A percentile compares a stretch with the other conserved stretches of the same genome.
These are phyloP conservation scores for Calameuta pallipes DNA, from an alignment of 2,888 invertebrate genomes.

Conservation along the genomic window DNA sequence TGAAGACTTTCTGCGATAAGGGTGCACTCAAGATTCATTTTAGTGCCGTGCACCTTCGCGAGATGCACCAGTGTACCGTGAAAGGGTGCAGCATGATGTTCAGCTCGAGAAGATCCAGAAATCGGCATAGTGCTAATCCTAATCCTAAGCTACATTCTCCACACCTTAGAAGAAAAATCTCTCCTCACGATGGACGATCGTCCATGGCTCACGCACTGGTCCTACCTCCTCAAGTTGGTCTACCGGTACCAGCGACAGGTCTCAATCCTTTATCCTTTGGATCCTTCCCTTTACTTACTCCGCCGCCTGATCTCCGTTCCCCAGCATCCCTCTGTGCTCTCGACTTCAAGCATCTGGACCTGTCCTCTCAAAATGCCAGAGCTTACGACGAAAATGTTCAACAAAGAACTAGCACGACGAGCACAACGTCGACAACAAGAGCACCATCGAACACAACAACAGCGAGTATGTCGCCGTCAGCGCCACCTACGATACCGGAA, in stretches of 20 bases:
- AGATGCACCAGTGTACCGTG: constrained; percentile 99
- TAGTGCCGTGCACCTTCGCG: constrained; percentile 96
- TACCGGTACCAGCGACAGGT: constrained; percentile 74
- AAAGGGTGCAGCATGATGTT: constrained; percentile 99
- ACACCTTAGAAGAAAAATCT: constrained; percentile 91
- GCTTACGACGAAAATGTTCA: constrained; percentile 68
- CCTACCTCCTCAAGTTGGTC: constrained; percentile 78
- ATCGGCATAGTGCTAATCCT: constrained; percentile 97
- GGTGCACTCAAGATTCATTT: constrained; percentile 99
- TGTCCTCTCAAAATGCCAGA: constrained; percentile 67
- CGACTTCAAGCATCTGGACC: constrained; percentile 76
- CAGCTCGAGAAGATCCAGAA: constrained; percentile 93
- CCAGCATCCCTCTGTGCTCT: constrained; percentile 69
- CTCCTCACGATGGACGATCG: constrained; percentile 92
- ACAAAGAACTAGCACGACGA: constrained; percentile 40
- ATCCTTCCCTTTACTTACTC: constrained; percentile 81
- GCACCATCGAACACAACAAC: constrained; percentile 48
- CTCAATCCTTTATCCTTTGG: constrained; percentile 82
- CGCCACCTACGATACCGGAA: constrained; percentile 50
- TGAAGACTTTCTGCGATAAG: constrained; percentile 99
- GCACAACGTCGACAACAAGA: constrained; percentile 12
- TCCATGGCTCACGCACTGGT: constrained; percentile 87
- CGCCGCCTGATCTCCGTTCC: constrained; percentile 76
- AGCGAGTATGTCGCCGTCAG: constrained; percentile 59
- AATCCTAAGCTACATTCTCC: constrained; percentile 98